A percentile compares a stretch with the other conserved stretches of the same genome.
These are phyloP conservation scores for Achatina immaculata DNA, from an alignment of 1,140 invertebrate genomes.

Conservation along the genomic window DNA sequence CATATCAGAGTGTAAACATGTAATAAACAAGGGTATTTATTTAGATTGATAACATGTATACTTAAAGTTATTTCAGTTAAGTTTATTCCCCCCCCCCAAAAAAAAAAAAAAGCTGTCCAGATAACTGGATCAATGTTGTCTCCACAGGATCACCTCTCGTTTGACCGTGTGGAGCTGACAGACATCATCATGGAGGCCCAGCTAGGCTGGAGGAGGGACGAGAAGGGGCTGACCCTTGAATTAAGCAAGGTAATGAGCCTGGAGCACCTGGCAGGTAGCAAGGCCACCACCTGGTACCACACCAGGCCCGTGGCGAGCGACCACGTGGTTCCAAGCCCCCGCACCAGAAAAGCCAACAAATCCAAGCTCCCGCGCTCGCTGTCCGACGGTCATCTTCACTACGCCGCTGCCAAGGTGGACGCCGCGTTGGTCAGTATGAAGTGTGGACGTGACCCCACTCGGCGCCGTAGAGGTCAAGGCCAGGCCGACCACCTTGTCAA, in stretches of 20 bases:
- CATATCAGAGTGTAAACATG: no score
- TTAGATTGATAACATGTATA: no score
- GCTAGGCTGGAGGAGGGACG: constrained; percentile 24
- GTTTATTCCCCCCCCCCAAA: no score
- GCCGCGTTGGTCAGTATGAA: neutral
- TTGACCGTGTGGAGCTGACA: constrained; percentile 25
- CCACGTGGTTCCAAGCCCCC: neutral
- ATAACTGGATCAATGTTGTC: no score
- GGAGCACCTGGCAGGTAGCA: constrained; percentile 2
- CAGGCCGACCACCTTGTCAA: neutral
- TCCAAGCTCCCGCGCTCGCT: neutral
- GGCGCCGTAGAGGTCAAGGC: neutral
- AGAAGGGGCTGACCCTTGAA: constrained; percentile 15
- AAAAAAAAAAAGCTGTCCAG: no score
- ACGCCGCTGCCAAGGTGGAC: neutral
- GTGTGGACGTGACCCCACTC: neutral
- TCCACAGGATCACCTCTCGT: constrained; percentile 13
- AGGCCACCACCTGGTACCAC: constrained; percentile 24
- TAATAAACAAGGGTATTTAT: no score
- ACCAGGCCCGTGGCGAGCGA: neutral
- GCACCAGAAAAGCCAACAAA: no score
- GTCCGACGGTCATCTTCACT: constrained; percentile 13
- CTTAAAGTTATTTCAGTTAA: no score
- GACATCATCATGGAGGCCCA: constrained; percentile 32
- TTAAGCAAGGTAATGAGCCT: constrained; percentile 29